phyloP scores from a whole-genome alignment of 2,113 vertebrate species.

The Tor tambroides region DNA sequence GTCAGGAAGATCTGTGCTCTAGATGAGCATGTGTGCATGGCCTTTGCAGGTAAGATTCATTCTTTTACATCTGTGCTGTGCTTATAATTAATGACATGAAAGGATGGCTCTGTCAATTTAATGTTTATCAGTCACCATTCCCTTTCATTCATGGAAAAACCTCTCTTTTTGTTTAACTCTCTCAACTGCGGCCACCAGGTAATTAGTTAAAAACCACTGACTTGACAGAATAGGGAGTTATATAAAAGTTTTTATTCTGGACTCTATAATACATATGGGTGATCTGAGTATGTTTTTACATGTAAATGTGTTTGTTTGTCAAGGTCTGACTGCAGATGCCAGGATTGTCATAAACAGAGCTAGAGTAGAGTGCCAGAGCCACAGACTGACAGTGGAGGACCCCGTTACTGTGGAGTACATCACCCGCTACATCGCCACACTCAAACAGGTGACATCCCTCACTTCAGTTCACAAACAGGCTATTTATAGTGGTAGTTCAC shows the following conservation, averaged over 20 bases:
- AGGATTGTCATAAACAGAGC: slow-evolving; percentile 88
- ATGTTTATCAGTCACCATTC: neutral
- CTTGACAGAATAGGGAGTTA: neutral
- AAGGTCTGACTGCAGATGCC: slow-evolving; percentile 87
- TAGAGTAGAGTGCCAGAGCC: slow-evolving; percentile 87
- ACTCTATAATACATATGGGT: neutral
- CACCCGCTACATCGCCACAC: slow-evolving; percentile 87
- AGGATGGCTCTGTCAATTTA: neutral
- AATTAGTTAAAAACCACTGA: neutral
- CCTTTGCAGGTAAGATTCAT: slow-evolving; percentile 79
- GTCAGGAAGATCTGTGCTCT: slow-evolving; percentile 82
- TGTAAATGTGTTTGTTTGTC: neutral
- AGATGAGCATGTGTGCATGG: slow-evolving; percentile 84
- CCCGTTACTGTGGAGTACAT: slow-evolving; percentile 90
- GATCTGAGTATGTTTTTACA: neutral
- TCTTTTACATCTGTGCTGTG: neutral
- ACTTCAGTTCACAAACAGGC: neutral
- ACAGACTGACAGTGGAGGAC: slow-evolving; percentile 88
- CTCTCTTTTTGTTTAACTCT: neutral
- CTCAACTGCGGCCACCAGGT: neutral
- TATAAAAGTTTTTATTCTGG: neutral
- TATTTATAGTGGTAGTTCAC: too few relatives aligned
- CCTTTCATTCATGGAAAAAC: neutral
- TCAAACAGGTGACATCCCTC: slow-evolving; percentile 81
- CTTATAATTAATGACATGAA: neutral